Percentiles rank a stretch among this genome's conserved stretches.
These are phyloP conservation scores for Hippasteria phrygiana DNA, from an alignment of 53 echinoderm and acorn worm genomes.

Conservation along the genomic window DNA sequence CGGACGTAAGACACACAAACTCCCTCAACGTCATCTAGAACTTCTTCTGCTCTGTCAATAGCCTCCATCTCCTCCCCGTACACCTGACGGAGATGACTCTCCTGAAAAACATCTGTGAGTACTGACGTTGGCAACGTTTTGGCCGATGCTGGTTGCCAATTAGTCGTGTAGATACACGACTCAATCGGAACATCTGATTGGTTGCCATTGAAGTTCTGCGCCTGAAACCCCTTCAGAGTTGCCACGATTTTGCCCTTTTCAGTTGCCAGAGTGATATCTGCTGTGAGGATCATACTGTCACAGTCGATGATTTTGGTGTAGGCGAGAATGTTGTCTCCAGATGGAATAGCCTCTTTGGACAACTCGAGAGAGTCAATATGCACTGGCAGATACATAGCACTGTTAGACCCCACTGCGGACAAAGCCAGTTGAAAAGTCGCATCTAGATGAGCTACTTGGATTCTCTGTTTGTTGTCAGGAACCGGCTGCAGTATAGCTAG, in stretches of 20 bases:
- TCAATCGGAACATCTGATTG: slow-evolving; percentile 74
- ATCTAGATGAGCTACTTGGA: slow-evolving; percentile 81
- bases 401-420: slow-evolving; percentile 62
- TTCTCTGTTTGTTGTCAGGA: slow-evolving; percentile 85
- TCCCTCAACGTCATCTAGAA: slow-evolving; percentile 67
- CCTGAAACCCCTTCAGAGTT: slow-evolving; percentile 73
- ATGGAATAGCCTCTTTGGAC: slow-evolving; percentile 76
- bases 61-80: slow-evolving; percentile 81
- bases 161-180: slow-evolving; percentile 81
- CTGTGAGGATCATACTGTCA: slow-evolving; percentile 75
- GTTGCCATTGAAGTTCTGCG: slow-evolving; percentile 64
- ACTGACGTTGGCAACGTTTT: slow-evolving; percentile 72
- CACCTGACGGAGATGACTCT: slow-evolving; percentile 55
- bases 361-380: slow-evolving; percentile 71
- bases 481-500: slow-evolving; percentile 61
- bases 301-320: slow-evolving; percentile 78
- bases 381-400: slow-evolving; percentile 78
- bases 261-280: slow-evolving; percentile 70
- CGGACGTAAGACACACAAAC: slow-evolving; percentile 84
- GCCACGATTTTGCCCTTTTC: slow-evolving; percentile 72
- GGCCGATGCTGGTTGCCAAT: slow-evolving; percentile 80
- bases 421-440: slow-evolving; percentile 85
- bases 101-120: slow-evolving; percentile 77
- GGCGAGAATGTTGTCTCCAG: slow-evolving; percentile 74
- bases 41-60: slow-evolving; percentile 77